Percentiles rank a stretch among this genome's conserved stretches.
These are phyloP conservation scores for Sepiola atlantica DNA, from an alignment of 2,888 invertebrate genomes.

Conservation along the genomic window DNA sequence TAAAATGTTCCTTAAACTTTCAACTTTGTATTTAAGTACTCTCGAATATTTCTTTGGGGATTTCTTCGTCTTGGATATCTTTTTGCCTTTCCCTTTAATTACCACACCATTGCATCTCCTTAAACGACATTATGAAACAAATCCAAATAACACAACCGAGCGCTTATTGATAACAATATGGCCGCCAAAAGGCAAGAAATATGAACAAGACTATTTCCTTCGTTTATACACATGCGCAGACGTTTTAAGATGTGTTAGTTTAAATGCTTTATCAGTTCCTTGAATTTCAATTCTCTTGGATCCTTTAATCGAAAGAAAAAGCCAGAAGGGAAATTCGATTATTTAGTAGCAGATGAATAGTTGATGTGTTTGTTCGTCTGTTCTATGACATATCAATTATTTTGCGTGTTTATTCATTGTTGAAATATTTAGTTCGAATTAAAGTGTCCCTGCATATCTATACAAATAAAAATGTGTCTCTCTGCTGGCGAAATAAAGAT, in stretches of 20 bases:
- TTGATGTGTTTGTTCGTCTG: too few relatives aligned
- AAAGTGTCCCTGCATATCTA: too few relatives aligned
- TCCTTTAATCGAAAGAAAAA: not conserved
- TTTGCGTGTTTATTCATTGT: too few relatives aligned
- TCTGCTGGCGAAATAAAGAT: too few relatives aligned
- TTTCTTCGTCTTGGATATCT: not conserved
- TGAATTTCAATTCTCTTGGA: not conserved
- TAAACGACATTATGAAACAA: not conserved
- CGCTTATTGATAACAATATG: not conserved
- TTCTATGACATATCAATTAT: too few relatives aligned
- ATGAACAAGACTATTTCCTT: not conserved
- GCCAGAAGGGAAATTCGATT: not conserved
- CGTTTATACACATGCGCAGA: not conserved
- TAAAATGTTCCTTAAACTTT: not conserved
- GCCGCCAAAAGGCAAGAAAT: not conserved
- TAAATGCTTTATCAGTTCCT: not conserved
- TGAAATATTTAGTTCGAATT: too few relatives aligned
- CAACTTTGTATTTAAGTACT: constrained; percentile 22
- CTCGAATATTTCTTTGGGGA: not conserved
- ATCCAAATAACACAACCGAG: not conserved
- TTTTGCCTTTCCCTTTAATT: too few relatives aligned
- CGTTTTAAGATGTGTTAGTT: not conserved
- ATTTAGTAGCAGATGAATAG: not conserved
- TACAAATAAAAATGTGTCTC: too few relatives aligned
- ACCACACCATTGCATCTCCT: not conserved